Conservation (phyloP, 2,888 invertebrate genomes). For the Patella depressa region DNA sequence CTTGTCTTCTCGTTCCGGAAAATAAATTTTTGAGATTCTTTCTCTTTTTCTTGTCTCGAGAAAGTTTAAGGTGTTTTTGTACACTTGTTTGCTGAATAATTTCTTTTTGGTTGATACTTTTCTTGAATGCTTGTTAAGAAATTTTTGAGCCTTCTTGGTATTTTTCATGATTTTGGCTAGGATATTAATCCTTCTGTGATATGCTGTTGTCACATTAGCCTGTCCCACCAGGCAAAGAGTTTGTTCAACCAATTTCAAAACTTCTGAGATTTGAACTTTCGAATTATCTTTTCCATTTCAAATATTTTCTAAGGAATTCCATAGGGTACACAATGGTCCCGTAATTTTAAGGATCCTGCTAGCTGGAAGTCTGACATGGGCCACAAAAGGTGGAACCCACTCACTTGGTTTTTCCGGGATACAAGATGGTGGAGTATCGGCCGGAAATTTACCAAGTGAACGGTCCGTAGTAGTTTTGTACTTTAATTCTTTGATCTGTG, state of each 20-base stretch:
- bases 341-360: slow-evolving; percentile 7
- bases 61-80: slow-evolving; percentile 1
- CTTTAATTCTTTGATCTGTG: too few species aligned
- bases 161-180: slow-evolving; percentile 14
- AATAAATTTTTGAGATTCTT: neutral
- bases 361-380: too few species aligned
- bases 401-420: too few species aligned
- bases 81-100: slow-evolving; percentile 17
- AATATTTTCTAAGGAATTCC: slow-evolving; percentile 14
- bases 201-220: slow-evolving; percentile 2
- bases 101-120: neutral
- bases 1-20: neutral
- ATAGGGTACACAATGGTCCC: slow-evolving; percentile 14
- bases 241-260: slow-evolving; percentile 18
- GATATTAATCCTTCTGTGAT: slow-evolving; percentile 5
- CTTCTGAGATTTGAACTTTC: slow-evolving; percentile 5
- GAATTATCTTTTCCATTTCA: neutral
- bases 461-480: too few species aligned
- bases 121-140: neutral
- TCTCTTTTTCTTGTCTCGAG: neutral
- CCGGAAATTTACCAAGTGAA: too few species aligned
- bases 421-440: too few species aligned
- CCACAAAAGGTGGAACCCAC: too few species aligned
- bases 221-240: slow-evolving; percentile 20
- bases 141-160: slow-evolving; percentile 14